phyloP scores from a whole-genome alignment of 2,113 vertebrate genomes.

The Paraplagusia blochii region DNA sequence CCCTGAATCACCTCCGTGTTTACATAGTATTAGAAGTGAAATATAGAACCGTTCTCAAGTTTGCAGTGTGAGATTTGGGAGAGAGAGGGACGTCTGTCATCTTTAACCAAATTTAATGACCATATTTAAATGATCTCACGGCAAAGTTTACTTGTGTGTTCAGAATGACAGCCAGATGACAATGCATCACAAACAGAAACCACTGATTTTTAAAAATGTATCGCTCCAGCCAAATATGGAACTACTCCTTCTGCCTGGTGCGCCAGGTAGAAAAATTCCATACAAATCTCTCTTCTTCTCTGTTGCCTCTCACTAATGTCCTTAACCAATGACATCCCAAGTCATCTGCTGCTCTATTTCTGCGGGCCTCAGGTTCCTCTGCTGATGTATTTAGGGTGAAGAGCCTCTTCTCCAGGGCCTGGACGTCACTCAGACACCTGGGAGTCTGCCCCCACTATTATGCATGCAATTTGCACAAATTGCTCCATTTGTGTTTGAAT shows the following conservation, averaged over 20 bases:
- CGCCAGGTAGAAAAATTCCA: conserved; percentile 46
- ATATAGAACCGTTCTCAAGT: background rate
- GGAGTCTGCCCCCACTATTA: conserved; percentile 54
- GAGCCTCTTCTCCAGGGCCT: conserved; percentile 44
- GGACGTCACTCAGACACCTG: conserved; percentile 49
- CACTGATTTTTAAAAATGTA: conserved; percentile 51
- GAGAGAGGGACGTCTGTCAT: too few relatives aligned
- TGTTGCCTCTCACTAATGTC: conserved; percentile 43
- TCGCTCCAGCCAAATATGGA: conserved; percentile 27
- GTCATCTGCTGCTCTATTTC: conserved; percentile 58
- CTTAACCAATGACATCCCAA: conserved; percentile 67
- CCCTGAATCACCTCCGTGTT: background rate
- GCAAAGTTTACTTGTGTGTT: conserved; percentile 12
- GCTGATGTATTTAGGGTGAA: conserved; percentile 57
- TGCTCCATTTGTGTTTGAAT: conserved; percentile 73
- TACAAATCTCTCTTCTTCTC: conserved; percentile 16
- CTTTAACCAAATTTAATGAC: too few relatives aligned
- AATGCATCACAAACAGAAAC: conserved; percentile 37
- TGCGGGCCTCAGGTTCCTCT: conserved; percentile 15
- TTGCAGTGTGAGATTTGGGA: background rate
- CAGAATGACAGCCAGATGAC: conserved; percentile 59
- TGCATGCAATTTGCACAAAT: conserved; percentile 71
- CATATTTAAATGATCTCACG: too few relatives aligned
- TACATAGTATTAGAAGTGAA: background rate
- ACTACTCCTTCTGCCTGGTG: conserved; percentile 43